Percentiles rank a stretch among this genome's conserved stretches.
These are phyloP conservation scores for Drosophila nigromelanica DNA, from an alignment of 1,140 invertebrate genomes.

Conservation along the genomic window DNA sequence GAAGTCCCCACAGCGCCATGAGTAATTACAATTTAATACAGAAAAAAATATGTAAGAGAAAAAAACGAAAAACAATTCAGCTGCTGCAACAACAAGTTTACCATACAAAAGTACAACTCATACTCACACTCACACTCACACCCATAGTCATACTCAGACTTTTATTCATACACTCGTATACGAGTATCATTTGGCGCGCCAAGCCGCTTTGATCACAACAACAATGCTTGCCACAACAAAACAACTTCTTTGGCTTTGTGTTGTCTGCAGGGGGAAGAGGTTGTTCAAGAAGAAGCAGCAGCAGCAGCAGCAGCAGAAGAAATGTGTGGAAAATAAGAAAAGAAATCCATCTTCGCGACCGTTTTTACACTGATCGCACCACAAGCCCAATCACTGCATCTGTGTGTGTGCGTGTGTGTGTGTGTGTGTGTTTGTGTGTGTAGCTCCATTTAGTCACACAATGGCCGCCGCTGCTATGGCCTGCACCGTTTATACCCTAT, in stretches of 20 bases:
- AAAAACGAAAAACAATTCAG: slow-evolving; percentile 42
- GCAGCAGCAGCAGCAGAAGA: slow-evolving; percentile 7
- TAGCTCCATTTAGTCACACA: slow-evolving; percentile 54
- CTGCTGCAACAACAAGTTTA: slow-evolving; percentile 31
- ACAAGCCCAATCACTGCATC: slow-evolving; percentile 25
- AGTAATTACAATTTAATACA: slow-evolving; percentile 78
- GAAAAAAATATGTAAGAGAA: slow-evolving; percentile 3
- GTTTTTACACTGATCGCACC: slow-evolving; percentile 61
- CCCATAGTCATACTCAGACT: slow-evolving; percentile 15
- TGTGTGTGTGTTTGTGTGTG: slow-evolving; percentile 10
- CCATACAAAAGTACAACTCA: slow-evolving; percentile 27
- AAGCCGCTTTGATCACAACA: slow-evolving; percentile 81
- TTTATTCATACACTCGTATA: slow-evolving; percentile 12
- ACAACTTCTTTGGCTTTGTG: slow-evolving; percentile 80
- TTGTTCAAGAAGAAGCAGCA: neutral
- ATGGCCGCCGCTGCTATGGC: slow-evolving; percentile 40
- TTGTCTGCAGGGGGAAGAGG: slow-evolving; percentile 1
- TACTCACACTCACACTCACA: slow-evolving; percentile 8
- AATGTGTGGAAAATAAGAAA: slow-evolving; percentile 53
- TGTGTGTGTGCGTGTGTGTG: slow-evolving; percentile 6
- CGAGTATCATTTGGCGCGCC: slow-evolving; percentile 66
- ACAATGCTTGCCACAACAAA: slow-evolving; percentile 82
- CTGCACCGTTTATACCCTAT: slow-evolving; percentile 18
- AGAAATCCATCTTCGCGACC: slow-evolving; percentile 78
- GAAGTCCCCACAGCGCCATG: slow-evolving; percentile 28